Percentiles rank a stretch among this genome's conserved stretches.
Conservation (phyloP, 1,140 invertebrate species). For the Muscidifurax raptorellus region DNA sequence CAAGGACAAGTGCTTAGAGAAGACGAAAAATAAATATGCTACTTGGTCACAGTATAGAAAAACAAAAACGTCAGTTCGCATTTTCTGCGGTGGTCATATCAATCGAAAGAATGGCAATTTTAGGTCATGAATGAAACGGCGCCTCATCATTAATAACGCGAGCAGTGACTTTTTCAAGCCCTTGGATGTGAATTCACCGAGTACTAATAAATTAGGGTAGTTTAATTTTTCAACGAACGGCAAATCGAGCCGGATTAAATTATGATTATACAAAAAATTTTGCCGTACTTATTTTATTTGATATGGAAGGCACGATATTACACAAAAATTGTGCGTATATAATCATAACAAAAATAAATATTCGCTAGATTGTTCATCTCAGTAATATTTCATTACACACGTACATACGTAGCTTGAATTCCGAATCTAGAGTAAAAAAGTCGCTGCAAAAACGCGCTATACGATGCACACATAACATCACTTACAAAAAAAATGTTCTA, state of each 20-base stretch:
- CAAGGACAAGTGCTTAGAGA: background rate
- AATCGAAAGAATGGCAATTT: background rate
- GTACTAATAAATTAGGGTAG: background rate
- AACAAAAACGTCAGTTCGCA: slow-evolving; percentile 8
- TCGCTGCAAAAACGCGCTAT: background rate
- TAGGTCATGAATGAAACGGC: background rate
- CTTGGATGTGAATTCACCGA: background rate
- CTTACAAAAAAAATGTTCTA: slow-evolving; percentile 4
- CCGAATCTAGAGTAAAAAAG: background rate
- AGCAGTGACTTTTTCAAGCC: background rate
- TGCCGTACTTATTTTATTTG: no score
- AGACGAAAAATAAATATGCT: background rate
- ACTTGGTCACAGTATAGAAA: background rate
- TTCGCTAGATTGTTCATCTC: no score
- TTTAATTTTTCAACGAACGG: background rate
- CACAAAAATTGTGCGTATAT: no score
- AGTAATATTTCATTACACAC: no score
- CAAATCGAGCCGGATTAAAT: background rate
- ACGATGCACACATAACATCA: background rate
- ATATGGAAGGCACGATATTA: no score
- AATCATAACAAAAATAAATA: no score
- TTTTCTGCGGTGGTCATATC: background rate
- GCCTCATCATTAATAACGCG: background rate
- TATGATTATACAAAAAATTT: no score
- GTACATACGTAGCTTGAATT: background rate